Evolutionary conservation across 2,888 invertebrate species (phyloP).

Genomic region (Nymphalis polychloros): DNA sequence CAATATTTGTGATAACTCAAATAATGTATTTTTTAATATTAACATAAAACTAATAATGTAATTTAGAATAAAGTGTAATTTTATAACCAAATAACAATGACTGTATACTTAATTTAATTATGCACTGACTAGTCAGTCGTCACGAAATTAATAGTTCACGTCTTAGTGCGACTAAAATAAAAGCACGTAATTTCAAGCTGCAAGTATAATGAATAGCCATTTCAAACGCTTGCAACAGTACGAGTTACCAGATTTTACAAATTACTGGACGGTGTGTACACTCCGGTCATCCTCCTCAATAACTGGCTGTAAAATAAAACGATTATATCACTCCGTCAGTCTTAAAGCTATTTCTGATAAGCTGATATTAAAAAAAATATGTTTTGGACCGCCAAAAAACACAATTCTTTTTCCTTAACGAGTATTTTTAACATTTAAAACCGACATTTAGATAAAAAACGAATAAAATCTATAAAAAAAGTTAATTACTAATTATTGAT

Average conservation of each 20-base stretch:
- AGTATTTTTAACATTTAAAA: neutral
- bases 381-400: neutral
- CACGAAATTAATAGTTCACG: constrained; percentile 24
- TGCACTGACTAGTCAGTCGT: constrained; percentile 18
- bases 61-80: too few species aligned
- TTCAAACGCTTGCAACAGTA: constrained; percentile 48
- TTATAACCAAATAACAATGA: too few species aligned
- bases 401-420: neutral
- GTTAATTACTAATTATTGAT: neutral
- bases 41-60: too few species aligned
- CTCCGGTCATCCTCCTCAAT: constrained; percentile 41
- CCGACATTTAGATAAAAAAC: neutral
- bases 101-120: neutral
- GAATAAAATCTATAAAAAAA: neutral
- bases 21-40: too few species aligned
- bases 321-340: constrained; percentile 30
- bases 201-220: constrained; percentile 51
- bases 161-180: constrained; percentile 33
- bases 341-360: constrained; percentile 43
- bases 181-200: constrained; percentile 29
- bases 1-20: too few species aligned
- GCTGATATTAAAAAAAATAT: constrained; percentile 7
- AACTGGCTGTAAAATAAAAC: constrained; percentile 53
- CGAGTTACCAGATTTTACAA: constrained; percentile 54
- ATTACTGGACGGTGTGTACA: constrained; percentile 46